These are phyloP conservation scores for Manduca sexta DNA, from an alignment of 1,140 invertebrate genomes.

Conservation along the genomic window DNA sequence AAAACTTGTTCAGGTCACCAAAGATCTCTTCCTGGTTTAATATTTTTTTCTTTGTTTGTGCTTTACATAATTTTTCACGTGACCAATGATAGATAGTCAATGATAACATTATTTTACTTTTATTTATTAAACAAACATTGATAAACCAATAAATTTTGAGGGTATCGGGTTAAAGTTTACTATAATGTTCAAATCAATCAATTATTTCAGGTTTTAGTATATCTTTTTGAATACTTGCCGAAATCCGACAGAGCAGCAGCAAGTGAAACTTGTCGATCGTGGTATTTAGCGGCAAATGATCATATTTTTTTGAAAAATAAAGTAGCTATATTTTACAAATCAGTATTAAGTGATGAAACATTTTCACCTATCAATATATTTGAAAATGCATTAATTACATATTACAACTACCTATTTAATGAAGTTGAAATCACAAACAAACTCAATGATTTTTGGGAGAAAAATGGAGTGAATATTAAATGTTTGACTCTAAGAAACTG, in stretches of 20 bases:
- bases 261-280: conserved; percentile 74
- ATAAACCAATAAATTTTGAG: background rate
- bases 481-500: conserved; percentile 72
- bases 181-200: background rate
- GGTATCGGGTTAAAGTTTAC: background rate
- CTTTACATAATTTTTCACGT: conserved; percentile 53
- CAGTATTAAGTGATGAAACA: conserved; percentile 65
- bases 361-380: conserved; percentile 64
- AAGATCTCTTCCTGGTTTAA: conserved; percentile 4
- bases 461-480: conserved; percentile 58
- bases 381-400: conserved; percentile 66
- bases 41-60: conserved; percentile 42
- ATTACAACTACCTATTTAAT: conserved; percentile 74
- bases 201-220: conserved; percentile 74
- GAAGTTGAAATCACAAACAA: conserved; percentile 75
- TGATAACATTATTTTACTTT: background rate
- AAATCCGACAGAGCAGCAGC: conserved; percentile 75
- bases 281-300: conserved; percentile 76
- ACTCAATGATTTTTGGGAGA: conserved; percentile 68
- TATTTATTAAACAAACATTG: background rate
- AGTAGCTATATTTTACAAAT: conserved; percentile 70
- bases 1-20: background rate
- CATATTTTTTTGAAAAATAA: conserved; percentile 73
- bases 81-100: conserved; percentile 29
- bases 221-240: conserved; percentile 77